Evolutionary conservation across 2,113 vertebrate species (phyloP).

Genomic region (Ptilonorhynchus violaceus): DNA sequence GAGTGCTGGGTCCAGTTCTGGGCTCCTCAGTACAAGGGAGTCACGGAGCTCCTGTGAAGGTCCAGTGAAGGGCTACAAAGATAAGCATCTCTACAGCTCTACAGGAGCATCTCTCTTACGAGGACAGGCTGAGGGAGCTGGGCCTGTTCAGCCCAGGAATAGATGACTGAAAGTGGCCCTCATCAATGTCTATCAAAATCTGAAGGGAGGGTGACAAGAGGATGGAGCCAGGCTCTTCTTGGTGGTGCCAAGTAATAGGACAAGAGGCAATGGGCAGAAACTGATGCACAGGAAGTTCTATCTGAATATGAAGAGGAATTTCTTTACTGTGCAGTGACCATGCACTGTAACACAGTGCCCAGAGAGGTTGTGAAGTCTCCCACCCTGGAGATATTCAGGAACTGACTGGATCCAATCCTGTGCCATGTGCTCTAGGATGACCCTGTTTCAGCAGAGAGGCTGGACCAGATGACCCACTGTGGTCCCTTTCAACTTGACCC

Average conservation of each 20-base stretch:
- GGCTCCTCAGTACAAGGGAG: background rate
- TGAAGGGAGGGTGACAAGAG: background rate
- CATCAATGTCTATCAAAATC: background rate
- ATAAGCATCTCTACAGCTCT: background rate
- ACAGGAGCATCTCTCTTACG: background rate
- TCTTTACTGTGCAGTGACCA: rapidly evolving
- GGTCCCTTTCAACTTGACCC: background rate
- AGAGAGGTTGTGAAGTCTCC: too few relatives aligned
- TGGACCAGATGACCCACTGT: background rate
- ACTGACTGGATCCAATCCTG: too few relatives aligned
- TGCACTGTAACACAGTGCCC: background rate
- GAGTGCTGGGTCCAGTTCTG: background rate
- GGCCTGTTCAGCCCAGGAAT: background rate
- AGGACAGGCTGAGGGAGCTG: background rate
- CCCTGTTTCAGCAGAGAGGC: too few relatives aligned
- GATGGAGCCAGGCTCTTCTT: background rate
- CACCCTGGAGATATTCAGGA: background rate
- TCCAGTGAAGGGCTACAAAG: rapidly evolving
- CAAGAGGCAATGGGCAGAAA: rapidly evolving
- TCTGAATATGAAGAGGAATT: background rate
- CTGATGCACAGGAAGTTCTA: background rate
- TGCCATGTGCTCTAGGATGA: background rate
- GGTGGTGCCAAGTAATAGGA: background rate
- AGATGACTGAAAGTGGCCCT: background rate
- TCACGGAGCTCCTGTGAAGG: background rate